These are phyloP conservation scores for Hypsibius dujardini DNA, from an alignment of 1,140 invertebrate genomes.

Conservation along the genomic window DNA sequence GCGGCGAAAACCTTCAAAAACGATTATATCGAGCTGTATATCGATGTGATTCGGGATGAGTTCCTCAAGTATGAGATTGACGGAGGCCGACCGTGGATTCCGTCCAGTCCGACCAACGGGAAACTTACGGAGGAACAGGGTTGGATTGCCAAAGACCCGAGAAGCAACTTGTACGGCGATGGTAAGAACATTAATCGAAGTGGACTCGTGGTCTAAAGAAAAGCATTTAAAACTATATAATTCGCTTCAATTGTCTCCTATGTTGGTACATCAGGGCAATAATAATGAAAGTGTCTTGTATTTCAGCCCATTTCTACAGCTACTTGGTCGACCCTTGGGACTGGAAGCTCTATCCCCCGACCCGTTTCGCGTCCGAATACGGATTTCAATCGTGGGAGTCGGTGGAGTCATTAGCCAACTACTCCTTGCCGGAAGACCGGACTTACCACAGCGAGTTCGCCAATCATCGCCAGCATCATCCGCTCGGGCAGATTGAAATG, in stretches of 20 bases:
- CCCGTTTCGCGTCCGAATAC: constrained; percentile 83
- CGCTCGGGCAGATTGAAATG: constrained; percentile 41
- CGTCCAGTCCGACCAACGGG: constrained; percentile 85
- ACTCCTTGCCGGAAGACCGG: constrained; percentile 42
- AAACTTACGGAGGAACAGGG: constrained; percentile 51
- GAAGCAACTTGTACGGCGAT: constrained; percentile 64
- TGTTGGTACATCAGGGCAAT: too few relatives aligned
- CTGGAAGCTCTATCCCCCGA: constrained; percentile 49
- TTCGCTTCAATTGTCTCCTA: too few relatives aligned
- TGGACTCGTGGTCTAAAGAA: background rate
- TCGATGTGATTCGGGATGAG: constrained; percentile 48
- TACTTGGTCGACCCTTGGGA: constrained; percentile 65
- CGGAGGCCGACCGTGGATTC: constrained; percentile 45
- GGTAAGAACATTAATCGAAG: constrained; percentile 37
- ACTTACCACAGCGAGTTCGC: constrained; percentile 43
- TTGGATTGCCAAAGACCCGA: constrained; percentile 56
- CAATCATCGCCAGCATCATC: constrained; percentile 62
- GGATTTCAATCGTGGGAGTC: constrained; percentile 76
- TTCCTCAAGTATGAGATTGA: constrained; percentile 37
- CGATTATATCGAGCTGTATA: constrained; percentile 74
- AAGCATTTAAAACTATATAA: background rate
- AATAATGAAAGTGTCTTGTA: background rate
- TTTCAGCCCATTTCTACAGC: constrained; percentile 74
- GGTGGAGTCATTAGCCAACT: constrained; percentile 41
- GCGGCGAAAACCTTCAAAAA: constrained; percentile 34